These are phyloP conservation scores for Clupea harengus DNA, from an alignment of 2,113 vertebrate species.

Conservation along the genomic window DNA sequence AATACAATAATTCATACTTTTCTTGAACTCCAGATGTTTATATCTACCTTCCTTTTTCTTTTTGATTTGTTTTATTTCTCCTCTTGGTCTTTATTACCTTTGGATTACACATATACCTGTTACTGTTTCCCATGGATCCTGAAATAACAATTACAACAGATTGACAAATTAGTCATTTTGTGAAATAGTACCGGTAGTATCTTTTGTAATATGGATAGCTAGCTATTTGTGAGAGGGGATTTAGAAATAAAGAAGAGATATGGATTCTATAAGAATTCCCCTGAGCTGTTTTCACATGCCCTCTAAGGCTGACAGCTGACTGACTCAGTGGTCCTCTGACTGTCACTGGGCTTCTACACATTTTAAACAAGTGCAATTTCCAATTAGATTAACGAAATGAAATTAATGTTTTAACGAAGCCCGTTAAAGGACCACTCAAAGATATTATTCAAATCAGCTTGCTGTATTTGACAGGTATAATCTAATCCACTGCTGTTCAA, in stretches of 20 bases:
- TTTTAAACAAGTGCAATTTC: background rate
- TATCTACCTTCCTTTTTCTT: background rate
- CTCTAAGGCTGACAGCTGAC: background rate
- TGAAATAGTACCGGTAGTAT: slow-evolving; percentile 18
- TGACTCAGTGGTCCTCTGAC: too few species aligned
- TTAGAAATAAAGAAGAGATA: background rate
- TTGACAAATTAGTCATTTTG: background rate
- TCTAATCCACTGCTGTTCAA: slow-evolving; percentile 68
- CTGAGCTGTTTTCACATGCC: background rate
- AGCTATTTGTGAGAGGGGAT: slow-evolving; percentile 1
- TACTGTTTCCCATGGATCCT: background rate
- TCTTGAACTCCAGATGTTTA: background rate
- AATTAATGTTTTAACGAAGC: background rate
- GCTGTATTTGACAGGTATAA: slow-evolving; percentile 68
- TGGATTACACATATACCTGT: slow-evolving; percentile 74
- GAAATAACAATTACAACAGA: background rate
- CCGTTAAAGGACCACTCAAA: background rate
- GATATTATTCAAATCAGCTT: background rate
- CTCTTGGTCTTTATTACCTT: slow-evolving; percentile 81
- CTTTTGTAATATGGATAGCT: background rate
- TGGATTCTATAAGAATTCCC: background rate
- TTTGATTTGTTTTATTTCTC: slow-evolving; percentile 34
- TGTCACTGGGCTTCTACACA: too few species aligned
- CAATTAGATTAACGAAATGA: background rate
- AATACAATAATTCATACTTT: background rate